These are phyloP conservation scores for Coptodon bakossiorum DNA, from an alignment of 2,113 vertebrate genomes.

Conservation along the genomic window DNA sequence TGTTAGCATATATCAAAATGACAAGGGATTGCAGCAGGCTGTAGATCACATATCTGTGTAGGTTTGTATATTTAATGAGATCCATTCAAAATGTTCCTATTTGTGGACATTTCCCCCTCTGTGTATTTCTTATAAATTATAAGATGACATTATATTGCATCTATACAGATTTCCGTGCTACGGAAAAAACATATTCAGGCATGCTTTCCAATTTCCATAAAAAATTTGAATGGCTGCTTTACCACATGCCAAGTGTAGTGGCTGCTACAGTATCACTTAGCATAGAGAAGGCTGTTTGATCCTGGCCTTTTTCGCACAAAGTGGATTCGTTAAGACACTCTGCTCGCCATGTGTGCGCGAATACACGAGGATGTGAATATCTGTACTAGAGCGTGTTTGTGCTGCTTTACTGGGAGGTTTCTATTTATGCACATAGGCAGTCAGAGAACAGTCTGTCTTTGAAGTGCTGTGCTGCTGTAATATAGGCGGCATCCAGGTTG, in stretches of 20 bases:
- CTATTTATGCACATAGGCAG: constrained; percentile 45
- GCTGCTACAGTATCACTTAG: neutral
- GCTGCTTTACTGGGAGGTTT: constrained; percentile 8
- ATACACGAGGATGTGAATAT: neutral
- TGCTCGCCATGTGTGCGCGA: neutral
- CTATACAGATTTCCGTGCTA: neutral
- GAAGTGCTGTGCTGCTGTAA: constrained; percentile 56
- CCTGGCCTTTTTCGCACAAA: neutral
- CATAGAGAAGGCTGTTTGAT: neutral
- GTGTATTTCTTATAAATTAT: neutral
- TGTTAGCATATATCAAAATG: neutral
- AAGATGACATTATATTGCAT: neutral
- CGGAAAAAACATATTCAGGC: neutral
- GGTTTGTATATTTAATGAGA: neutral
- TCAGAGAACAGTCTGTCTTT: constrained; percentile 54
- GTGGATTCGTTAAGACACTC: neutral
- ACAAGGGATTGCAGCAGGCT: neutral
- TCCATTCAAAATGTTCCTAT: neutral
- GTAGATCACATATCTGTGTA: neutral
- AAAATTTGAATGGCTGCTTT: neutral
- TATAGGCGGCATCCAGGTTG: constrained; percentile 46
- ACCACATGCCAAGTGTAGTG: neutral
- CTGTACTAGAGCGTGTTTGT: neutral
- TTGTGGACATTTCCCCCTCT: neutral
- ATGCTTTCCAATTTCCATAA: neutral